These are phyloP conservation scores for Drosophila cognata DNA, from an alignment of 2,888 invertebrate genomes.

Conservation along the genomic window DNA sequence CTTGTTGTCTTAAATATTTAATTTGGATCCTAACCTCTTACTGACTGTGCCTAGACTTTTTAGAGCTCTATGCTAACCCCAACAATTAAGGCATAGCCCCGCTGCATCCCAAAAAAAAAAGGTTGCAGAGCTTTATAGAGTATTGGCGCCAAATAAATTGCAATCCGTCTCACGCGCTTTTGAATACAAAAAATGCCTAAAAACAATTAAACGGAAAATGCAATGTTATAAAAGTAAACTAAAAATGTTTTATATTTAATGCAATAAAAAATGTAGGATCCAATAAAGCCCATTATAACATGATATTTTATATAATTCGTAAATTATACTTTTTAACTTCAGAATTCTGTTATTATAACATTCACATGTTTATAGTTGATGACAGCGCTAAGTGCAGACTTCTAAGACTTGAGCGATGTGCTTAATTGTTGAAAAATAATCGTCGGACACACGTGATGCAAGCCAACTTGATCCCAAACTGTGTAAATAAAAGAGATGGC, in stretches of 20 bases:
- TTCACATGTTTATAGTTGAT: neutral
- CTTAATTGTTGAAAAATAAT: conserved; percentile 33
- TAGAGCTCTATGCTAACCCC: neutral
- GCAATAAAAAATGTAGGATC: neutral
- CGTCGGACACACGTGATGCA: conserved; percentile 85
- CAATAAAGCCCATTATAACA: neutral
- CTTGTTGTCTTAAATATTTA: too few species aligned
- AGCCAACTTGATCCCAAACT: conserved; percentile 92
- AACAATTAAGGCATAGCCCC: neutral
- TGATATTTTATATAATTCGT: neutral
- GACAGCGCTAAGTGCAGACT: conserved; percentile 21
- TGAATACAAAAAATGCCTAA: neutral
- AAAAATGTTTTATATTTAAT: neutral
- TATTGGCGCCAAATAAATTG: too few species aligned
- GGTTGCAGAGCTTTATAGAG: too few species aligned
- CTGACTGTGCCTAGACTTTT: too few species aligned
- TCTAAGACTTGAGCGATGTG: conserved; percentile 28
- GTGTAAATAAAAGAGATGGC: conserved; percentile 27
- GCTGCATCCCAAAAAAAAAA: neutral
- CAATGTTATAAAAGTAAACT: neutral
- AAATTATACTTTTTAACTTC: neutral
- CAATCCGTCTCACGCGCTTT: too few species aligned
- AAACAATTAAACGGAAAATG: neutral
- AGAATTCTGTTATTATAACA: neutral
- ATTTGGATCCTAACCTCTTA: too few species aligned